These are phyloP conservation scores for Brachypteracias leptosomus DNA, from an alignment of 2,113 vertebrate species.

Conservation along the genomic window DNA sequence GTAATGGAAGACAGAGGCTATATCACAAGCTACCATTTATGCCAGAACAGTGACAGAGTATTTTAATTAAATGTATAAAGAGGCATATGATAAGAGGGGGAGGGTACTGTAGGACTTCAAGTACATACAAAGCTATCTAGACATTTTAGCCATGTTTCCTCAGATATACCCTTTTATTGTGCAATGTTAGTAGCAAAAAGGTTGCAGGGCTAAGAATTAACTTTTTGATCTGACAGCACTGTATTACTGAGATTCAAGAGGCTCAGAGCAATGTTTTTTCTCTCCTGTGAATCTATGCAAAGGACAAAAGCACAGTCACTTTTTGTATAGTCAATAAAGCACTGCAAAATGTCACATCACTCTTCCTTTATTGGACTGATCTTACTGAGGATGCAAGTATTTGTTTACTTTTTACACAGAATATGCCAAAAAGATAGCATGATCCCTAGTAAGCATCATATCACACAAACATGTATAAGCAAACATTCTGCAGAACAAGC, in stretches of 20 bases:
- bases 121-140: neutral
- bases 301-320: neutral
- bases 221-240: slow-evolving; percentile 28
- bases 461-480: neutral
- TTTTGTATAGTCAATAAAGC: neutral
- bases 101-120: neutral
- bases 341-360: neutral
- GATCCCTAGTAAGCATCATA: neutral
- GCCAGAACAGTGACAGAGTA: neutral
- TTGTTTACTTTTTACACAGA: neutral
- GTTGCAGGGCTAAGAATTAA: slow-evolving; percentile 40
- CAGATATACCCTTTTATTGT: neutral
- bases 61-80: slow-evolving; percentile 52
- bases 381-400: neutral
- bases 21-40: neutral
- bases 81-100: neutral
- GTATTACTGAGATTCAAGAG: slow-evolving; percentile 15
- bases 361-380: neutral
- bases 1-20: neutral
- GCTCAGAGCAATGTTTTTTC: slow-evolving; percentile 31
- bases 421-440: neutral
- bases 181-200: neutral
- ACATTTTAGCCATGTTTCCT: neutral
- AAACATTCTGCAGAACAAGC: neutral
- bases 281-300: neutral